A percentile compares a stretch with the other conserved stretches of the same genome.
Evolutionary conservation across 2,113 vertebrate species (phyloP).

Genomic region (Eulacestoma nigropectus): DNA sequence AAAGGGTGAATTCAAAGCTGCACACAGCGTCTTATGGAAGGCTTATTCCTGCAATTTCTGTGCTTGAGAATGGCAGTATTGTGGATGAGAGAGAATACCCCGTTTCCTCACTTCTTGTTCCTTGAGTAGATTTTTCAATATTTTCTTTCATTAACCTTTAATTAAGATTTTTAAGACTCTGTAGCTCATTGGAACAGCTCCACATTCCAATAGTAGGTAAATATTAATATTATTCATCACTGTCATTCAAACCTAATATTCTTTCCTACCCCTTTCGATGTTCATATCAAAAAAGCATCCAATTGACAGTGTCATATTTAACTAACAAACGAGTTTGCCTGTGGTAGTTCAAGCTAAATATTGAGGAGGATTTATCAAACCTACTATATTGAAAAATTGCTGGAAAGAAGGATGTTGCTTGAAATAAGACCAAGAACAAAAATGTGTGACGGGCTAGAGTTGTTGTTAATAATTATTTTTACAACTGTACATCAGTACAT

Average conservation of each 20-base stretch:
- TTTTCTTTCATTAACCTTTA: constrained; percentile 30
- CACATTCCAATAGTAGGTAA: not conserved
- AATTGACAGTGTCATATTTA: not conserved
- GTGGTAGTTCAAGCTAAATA: not conserved
- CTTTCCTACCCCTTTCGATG: not conserved
- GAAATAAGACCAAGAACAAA: not conserved
- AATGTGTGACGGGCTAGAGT: not conserved
- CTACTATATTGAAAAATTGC: not conserved
- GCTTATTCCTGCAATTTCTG: not conserved
- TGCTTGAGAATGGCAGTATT: not conserved
- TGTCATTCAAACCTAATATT: not conserved
- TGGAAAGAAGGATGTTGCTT: not conserved
- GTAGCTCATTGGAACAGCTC: not conserved
- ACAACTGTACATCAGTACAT: not conserved
- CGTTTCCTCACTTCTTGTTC: not conserved
- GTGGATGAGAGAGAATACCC: not conserved
- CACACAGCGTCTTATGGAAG: not conserved
- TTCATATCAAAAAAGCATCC: not conserved
- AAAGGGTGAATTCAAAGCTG: not conserved
- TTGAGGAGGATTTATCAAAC: not conserved
- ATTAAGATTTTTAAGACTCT: constrained; percentile 17
- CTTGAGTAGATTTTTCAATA: not conserved
- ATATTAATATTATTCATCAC: constrained; percentile 27
- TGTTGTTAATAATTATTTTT: not conserved
- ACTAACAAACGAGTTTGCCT: not conserved